Evolutionary conservation across 2,113 vertebrate species (phyloP), one percentile per base, ranked within the genome.

Genomic region (Podocnemis expansa): DNA sequence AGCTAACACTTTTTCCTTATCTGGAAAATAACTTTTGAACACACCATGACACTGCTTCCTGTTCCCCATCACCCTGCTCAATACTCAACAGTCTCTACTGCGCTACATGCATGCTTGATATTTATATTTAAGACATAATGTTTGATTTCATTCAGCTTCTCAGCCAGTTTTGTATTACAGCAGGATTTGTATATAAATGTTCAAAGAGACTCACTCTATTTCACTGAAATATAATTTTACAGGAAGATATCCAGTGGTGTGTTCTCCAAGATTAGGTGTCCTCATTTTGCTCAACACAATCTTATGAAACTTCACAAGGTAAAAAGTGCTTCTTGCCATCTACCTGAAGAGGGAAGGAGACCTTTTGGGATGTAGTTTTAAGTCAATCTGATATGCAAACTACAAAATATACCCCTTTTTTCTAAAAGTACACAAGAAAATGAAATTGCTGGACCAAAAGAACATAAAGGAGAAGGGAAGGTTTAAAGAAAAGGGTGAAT

Each of bases 401-500:
- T 43, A 85, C 63, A 95, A 86, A 94, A 89, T 0, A 10, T 0
- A 5, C 55, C 80, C 14, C 41, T 27, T 82, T 82, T 43, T 85
- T 54, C 93, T 38, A 88, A 95, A 96, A 95, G 85, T 51, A 70
- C 73, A 79, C 29, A 24, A 51, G 51, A 83, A 85, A 92, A 84
- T 78, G 67, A 96, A 79, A 27, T 27, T 90, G n/a, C 22, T 88
- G 86, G 85, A 83, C 29, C 88, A 92, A 79, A 95, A 38, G 82
- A 54, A 82, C n/a, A 86, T 51, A 91, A 93, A 95, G 88, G 17
- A 83, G 92, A 90, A 89, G 27, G 84, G 89, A 91, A 19, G 0
- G 0, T 63, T 88, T 90, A 54, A 75, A 96, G 87, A 94, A 93
- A 95, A 85, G 96, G 93, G 94, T 94, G 91, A 97, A 95, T 85